Conservation (phyloP, 2,888 invertebrate genomes). For the Selenia dentaria region DNA sequence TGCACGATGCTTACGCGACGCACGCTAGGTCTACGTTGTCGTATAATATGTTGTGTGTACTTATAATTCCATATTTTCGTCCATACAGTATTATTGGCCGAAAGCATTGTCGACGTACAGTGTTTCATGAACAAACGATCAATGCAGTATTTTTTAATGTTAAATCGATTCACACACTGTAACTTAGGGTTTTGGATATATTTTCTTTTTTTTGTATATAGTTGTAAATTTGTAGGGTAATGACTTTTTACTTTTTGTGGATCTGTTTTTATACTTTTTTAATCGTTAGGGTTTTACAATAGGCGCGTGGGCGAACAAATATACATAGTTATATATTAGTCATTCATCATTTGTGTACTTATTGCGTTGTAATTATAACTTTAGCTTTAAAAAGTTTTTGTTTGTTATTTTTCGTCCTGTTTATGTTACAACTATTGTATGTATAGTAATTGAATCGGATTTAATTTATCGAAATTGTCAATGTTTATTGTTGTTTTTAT, state of each 20-base stretch:
- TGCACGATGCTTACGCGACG: constrained; percentile 72
- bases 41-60: constrained; percentile 37
- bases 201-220: constrained; percentile 74
- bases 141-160: constrained; percentile 72
- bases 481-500: constrained; percentile 1
- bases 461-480: constrained; percentile 3
- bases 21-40: constrained; percentile 43
- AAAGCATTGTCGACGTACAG: constrained; percentile 41
- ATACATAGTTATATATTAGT: constrained; percentile 40
- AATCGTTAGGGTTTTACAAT: constrained; percentile 33
- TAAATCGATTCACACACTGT: constrained; percentile 58
- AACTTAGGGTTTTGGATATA: constrained; percentile 69
- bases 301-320: constrained; percentile 45
- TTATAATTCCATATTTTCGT: constrained; percentile 57
- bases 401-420: neutral
- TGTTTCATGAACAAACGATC: constrained; percentile 55
- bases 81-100: constrained; percentile 64
- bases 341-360: constrained; percentile 35
- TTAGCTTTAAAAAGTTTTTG: neutral
- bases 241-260: constrained; percentile 56
- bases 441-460: constrained; percentile 1
- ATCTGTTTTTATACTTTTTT: constrained; percentile 68
- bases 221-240: constrained; percentile 78
- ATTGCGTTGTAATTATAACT: constrained; percentile 17
- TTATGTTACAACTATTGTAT: constrained; percentile 4